Conservation (phyloP, 2,888 invertebrate species). For the Aphidoletes aphidimyza region DNA sequence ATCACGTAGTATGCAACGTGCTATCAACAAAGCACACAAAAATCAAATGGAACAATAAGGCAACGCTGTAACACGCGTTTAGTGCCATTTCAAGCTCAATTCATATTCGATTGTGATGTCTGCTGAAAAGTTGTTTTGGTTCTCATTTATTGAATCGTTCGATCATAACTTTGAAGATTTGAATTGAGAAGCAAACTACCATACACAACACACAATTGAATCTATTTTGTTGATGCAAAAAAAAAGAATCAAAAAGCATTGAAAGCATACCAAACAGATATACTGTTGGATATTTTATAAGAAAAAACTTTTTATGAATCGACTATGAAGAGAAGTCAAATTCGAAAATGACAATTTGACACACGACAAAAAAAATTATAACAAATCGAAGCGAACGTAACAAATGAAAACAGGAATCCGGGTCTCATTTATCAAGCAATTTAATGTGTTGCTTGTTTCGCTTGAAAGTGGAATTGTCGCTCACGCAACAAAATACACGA, state of each 20-base stretch:
- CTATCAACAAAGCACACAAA: constrained; percentile 10
- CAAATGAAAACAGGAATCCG: neutral
- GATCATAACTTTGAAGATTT: constrained; percentile 23
- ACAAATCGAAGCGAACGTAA: neutral
- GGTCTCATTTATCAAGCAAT: constrained; percentile 42
- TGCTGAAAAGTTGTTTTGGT: constrained; percentile 12
- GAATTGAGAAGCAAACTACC: constrained; percentile 24
- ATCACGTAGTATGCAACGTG: constrained; percentile 18
- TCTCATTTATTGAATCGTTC: constrained; percentile 10
- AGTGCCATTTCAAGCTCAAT: neutral
- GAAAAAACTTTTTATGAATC: no score
- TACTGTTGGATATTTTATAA: no score
- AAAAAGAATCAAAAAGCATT: neutral
- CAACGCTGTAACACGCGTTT: neutral
- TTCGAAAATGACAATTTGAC: no score
- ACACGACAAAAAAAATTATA: no score
- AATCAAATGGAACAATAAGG: neutral
- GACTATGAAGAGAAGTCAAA: no score
- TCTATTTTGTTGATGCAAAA: neutral
- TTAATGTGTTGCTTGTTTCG: neutral
- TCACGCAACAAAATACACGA: neutral
- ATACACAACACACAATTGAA: constrained; percentile 24
- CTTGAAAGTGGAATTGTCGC: neutral
- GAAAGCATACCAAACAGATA: neutral
- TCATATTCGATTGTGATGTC: neutral